phyloP scores from a whole-genome alignment of 2,888 invertebrate species.

The Diogma glabrata region DNA sequence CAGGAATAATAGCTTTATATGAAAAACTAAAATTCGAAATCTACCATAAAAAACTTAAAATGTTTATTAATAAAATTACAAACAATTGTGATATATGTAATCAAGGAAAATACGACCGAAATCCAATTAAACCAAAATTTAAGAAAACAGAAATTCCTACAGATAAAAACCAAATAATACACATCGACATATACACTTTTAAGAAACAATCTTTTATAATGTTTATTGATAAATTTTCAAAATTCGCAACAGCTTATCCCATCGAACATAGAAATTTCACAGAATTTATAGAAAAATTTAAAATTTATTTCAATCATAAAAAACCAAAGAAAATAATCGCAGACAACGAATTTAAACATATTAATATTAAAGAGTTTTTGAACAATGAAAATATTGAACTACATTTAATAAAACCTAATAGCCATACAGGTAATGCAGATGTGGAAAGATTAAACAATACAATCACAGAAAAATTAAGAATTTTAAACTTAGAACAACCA shows the following conservation, averaged over 20 bases:
- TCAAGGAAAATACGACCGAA: not conserved
- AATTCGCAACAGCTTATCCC: conserved; percentile 5
- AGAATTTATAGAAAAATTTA: conserved; percentile 8
- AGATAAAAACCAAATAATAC: conserved; percentile 3
- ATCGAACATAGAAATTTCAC: not conserved
- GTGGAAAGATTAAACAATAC: conserved; percentile 7
- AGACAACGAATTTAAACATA: conserved; percentile 1
- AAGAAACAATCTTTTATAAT: conserved; percentile 7
- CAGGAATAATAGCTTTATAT: conserved; percentile 1
- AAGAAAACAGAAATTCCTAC: not conserved
- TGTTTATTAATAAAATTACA: not conserved
- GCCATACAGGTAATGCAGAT: not conserved
- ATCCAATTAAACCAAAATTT: conserved; percentile 1
- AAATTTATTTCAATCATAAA: conserved; percentile 2
- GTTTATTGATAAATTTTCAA: conserved; percentile 11
- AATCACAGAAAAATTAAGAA: conserved; percentile 6
- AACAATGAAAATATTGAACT: not conserved
- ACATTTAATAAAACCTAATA: not conserved
- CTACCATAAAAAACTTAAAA: not conserved
- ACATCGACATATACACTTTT: conserved; percentile 6
- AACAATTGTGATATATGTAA: conserved; percentile 1
- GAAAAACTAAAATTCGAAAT: not conserved
- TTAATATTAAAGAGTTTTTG: not conserved
- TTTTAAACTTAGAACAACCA: not conserved
- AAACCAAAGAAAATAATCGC: conserved; percentile 8